Base-by-base conservation (phyloP, 2,113 vertebrate species). In the Holacanthus passer region DNA sequence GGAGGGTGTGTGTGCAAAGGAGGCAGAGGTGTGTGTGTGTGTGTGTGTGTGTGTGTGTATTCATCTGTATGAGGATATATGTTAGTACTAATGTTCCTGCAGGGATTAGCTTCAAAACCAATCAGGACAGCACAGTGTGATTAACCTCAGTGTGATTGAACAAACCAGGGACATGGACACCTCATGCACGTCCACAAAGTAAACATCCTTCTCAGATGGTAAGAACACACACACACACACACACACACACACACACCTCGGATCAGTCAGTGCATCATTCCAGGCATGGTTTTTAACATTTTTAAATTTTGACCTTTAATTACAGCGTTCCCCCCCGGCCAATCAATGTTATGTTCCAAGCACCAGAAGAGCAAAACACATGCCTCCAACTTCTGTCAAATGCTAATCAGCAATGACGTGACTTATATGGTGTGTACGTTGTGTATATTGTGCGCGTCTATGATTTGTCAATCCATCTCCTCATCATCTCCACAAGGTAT, bases 91-190 rank as follows among this genome's bases (percentile, higher is more conserved):
- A 81, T 85, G 83, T 79, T 73, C 77, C 72, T 11, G 43, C 10
- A 60, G 75, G 80, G 82, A 88, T 93, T 88, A 89, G 78, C 82
- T 48, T 55, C 63, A 77, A n/a, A 82, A 81, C 75, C 68, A 86
- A 77, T 83, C 79, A 79, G 80, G 82, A 68, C 79, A 79, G 71
- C 76, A 47, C 3, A 2, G 50, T 60, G 70, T 58, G 72, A 85
- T 90, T 65, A 81, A 79, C 81, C 73, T 47, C 39, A 35, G 56
- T 55, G 78, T 75, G 83, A 68, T 68, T 64, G 63, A 70, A 75
- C 73, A 83, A 77, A 74, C 43, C 52, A 39, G 27, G 37, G 31
- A 63, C 81, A 73, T 83, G 72, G 19, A 68, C 77, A 69, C 72
- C 65, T 59, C 80, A 62, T 84, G 65, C 43, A 75, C 81, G 58